Evolutionary conservation across 2,888 invertebrate species (phyloP), one percentile per base, ranked within the genome.

Genomic region (Catocala fraxini): DNA sequence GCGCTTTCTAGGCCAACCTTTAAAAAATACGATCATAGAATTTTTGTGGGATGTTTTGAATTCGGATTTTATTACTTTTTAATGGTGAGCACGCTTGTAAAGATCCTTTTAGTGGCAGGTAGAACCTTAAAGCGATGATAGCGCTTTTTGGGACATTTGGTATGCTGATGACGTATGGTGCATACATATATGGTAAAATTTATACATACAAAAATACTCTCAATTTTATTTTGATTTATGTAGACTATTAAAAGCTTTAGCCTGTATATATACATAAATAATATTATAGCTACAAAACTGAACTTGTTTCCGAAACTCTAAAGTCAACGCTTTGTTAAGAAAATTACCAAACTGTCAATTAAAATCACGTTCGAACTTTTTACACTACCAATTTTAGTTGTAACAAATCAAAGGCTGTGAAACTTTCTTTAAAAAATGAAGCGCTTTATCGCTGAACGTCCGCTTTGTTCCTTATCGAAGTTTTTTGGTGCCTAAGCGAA

Each of bases 41-140:
- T 72, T 59, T 15, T 55, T 11, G 12, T 41, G n/a, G 48, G 34
- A 62, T 66, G 74, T 79, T 80, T 79, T 74, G 67, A 80, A 85
- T 87, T 87, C 83, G 68, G 86, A 82, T 84, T 87, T 87, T 89
- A 88, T 87, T 87, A 80, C 78, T 77, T 80, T 84, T 81, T 87
- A 84, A 87, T 85, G 80, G 79, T 73, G 76, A 73, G 80, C 75
- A 80, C 76, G 73, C 63, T 76, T 68, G 73, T 75, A 71, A 68
- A 54, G 51, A 52, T 60, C 56, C 13, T 60, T 39, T 57, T 51
- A 47, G 33, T 42, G 12, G 10, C 45, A 12, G 11, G 11, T 34
- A 47, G 13, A 46, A 15, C 5, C 41, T 47, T 67, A 33, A 52
- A 71, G 71, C 77, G 51, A 11, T n/a, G 0, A 11, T 6, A 58